Percentiles rank a stretch among this genome's conserved stretches.
phyloP scores from a whole-genome alignment of 1,140 invertebrate genomes.

The Pollicipes pollicipes region DNA sequence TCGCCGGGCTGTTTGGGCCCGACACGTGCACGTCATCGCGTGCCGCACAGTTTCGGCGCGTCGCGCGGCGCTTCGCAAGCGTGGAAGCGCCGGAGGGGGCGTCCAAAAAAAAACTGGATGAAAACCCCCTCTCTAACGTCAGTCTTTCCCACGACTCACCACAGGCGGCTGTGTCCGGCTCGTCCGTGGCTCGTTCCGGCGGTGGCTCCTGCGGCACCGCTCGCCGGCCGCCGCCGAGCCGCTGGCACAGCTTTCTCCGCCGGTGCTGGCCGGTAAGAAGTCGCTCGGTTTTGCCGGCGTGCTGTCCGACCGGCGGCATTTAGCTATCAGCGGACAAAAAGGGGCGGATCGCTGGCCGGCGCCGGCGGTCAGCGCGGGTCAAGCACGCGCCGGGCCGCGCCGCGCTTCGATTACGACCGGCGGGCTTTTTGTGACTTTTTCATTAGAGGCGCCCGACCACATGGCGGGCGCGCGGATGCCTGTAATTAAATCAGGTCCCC shows the following conservation, averaged over 20 bases:
- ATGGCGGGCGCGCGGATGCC: background rate
- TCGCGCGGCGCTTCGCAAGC: too few species aligned
- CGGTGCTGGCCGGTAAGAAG: background rate
- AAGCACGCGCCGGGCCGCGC: background rate
- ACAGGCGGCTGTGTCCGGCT: too few species aligned
- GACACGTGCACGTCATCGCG: too few species aligned
- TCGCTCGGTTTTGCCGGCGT: background rate
- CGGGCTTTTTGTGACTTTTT: background rate
- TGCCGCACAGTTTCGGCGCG: too few species aligned
- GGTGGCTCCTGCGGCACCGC: background rate
- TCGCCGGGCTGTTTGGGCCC: too few species aligned
- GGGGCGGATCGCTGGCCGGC: background rate
- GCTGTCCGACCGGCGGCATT: background rate
- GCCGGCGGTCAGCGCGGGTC: background rate
- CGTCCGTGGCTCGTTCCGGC: background rate
- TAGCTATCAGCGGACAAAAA: background rate
- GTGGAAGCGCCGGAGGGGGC: too few species aligned
- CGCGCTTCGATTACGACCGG: background rate
- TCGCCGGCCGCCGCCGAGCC: too few species aligned
- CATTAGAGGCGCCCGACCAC: background rate
- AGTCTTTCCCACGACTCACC: too few species aligned
- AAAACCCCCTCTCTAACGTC: too few species aligned
- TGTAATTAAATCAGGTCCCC: slow-evolving; percentile 1
- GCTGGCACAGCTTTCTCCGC: background rate
- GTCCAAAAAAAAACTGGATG: too few species aligned